Base-by-base conservation (phyloP, 2,888 invertebrate species). In the Pollenia griseotomentosa region DNA sequence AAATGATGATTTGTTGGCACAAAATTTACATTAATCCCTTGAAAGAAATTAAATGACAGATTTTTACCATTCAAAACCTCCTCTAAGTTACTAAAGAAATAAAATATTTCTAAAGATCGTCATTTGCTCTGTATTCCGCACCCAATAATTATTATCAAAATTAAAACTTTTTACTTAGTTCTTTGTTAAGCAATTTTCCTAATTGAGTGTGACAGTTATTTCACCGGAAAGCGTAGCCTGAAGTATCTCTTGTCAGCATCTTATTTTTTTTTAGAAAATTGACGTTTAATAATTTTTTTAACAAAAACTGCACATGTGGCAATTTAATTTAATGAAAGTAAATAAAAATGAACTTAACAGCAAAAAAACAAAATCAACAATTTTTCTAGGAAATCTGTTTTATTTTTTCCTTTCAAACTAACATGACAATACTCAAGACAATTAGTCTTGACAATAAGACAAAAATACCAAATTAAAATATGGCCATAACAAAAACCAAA, bases 361-460 rank as follows among this genome's bases (percentile, higher is more conserved):
- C 8, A 74, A 66, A 59, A 65, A 61, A 8, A 59, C 10, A 40
- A 9, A 33, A 6, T 6, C 33, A 33, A 33, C 33, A n/a, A 75
- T 33, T 61, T 83, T 83, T 83, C 83, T 83, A 80, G 79, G 74
- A 85, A 85, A 85, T 85, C 75, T 83, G 53, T 71, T 70, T 55
- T 44, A 55, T 33, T 7, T 33, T 44, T 23, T 16, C 5, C 5
- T 19, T 71, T 55, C 11, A 59, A 33, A 23, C 48, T 42, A 85
- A 42, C 44, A 74, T 74, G 79, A 68, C 74, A 83, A 78, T 73
- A 73, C 55, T 83, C 78, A 61, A 83, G 68, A 10, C 84, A 85
- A 85, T 85, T 80, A 80, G 79, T 75, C 84, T 68, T 80, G 79
- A 68, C 74, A 85, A 85, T 68, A 74, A 85, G 55, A 68, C 84